Evolutionary conservation across 2,888 invertebrate species (phyloP).

Genomic region (Ochlodes sylvanus): DNA sequence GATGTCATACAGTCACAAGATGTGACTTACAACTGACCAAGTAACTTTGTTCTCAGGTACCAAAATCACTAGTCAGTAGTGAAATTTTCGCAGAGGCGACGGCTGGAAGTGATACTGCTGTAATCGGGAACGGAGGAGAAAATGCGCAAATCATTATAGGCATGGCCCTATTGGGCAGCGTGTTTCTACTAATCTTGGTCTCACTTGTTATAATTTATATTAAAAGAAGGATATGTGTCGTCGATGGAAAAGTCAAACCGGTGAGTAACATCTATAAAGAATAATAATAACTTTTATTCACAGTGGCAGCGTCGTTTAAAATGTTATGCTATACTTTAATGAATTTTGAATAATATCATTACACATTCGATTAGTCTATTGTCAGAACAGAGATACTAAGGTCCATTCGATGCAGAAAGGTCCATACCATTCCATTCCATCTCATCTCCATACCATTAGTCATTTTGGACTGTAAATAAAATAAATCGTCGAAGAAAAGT

Average conservation of each 20-base stretch:
- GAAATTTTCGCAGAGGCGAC: conserved; percentile 60
- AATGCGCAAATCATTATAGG: conserved; percentile 55
- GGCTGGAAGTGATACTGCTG: conserved; percentile 54
- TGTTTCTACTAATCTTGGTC: conserved; percentile 59
- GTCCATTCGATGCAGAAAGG: background rate
- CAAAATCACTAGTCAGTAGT: conserved; percentile 60
- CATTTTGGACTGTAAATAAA: background rate
- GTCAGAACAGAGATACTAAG: background rate
- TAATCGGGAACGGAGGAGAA: conserved; percentile 55
- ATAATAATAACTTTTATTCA: no score
- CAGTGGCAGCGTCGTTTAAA: background rate
- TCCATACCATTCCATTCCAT: background rate
- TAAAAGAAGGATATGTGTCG: conserved; percentile 66
- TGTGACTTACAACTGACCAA: background rate
- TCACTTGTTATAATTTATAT: conserved; percentile 63
- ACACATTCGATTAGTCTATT: background rate
- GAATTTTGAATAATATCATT: background rate
- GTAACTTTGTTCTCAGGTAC: conserved; percentile 52
- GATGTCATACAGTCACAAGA: no score
- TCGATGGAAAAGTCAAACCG: conserved; percentile 74
- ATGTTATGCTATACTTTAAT: background rate
- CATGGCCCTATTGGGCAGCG: conserved; percentile 54
- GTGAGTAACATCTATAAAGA: conserved; percentile 51
- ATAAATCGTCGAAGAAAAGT: background rate
- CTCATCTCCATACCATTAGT: background rate